Conservation (phyloP, 2,888 invertebrate species). For the Metopia argyrocephala region DNA sequence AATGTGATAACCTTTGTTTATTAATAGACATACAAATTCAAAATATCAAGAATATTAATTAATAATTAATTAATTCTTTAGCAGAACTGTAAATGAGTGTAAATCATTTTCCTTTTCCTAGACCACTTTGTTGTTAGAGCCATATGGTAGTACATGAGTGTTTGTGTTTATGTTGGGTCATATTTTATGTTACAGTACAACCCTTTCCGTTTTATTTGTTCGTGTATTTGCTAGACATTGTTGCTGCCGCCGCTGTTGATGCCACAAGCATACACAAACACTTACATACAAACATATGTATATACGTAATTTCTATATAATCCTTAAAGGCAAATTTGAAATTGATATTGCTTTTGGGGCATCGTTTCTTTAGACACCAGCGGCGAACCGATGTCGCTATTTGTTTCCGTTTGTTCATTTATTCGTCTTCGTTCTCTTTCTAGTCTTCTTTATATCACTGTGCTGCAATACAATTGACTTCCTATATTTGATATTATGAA, state of each 20-base stretch:
- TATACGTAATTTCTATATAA: background rate
- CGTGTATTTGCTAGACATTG: background rate
- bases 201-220: slow-evolving; percentile 38
- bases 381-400: slow-evolving; percentile 66
- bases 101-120: slow-evolving; percentile 11
- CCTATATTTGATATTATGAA: background rate
- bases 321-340: slow-evolving; percentile 53
- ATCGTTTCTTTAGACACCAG: slow-evolving; percentile 57
- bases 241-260: background rate
- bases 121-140: background rate
- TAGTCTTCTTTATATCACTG: background rate
- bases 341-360: slow-evolving; percentile 69
- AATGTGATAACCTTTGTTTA: too few species aligned
- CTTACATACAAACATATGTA: background rate
- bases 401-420: slow-evolving; percentile 67
- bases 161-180: background rate
- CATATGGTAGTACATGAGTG: background rate
- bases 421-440: background rate
- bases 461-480: background rate
- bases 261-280: too few species aligned
- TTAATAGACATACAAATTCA: too few species aligned
- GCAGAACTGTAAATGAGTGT: background rate
- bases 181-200: slow-evolving; percentile 37
- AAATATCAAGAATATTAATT: too few species aligned
- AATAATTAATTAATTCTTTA: slow-evolving; percentile 39